Evolutionary conservation across 2,797 vertebrate genomes (phyloP).

Genomic region (Cirrhinus molitorella): DNA sequence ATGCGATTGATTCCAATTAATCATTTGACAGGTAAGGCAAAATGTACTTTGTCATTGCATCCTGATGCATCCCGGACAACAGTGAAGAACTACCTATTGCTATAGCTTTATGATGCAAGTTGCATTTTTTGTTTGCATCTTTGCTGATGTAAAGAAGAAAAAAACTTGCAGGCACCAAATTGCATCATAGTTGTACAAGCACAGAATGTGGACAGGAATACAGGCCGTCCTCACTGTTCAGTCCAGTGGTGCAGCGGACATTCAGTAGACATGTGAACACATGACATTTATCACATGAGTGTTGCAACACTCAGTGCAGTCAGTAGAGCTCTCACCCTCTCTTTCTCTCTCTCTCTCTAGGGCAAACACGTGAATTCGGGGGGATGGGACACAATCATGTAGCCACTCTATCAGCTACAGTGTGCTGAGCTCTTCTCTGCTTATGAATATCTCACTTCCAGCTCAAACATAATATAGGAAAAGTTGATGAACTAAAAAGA

Average conservation of each 20-base stretch:
- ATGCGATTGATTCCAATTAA: too few relatives aligned
- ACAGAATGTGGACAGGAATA: constrained; percentile 2
- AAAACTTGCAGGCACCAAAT: neutral
- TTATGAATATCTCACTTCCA: constrained; percentile 1
- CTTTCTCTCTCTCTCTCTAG: neutral
- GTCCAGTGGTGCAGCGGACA: constrained; percentile 32
- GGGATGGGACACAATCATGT: constrained; percentile 15
- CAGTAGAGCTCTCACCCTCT: constrained; percentile 8
- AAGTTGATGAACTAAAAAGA: neutral
- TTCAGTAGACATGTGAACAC: constrained; percentile 35
- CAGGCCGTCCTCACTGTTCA: neutral
- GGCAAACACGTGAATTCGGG: constrained; percentile 47
- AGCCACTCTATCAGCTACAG: constrained; percentile 7
- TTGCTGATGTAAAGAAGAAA: neutral
- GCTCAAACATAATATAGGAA: neutral
- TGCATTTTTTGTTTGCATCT: too few relatives aligned
- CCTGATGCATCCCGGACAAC: too few relatives aligned
- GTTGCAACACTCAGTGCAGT: constrained; percentile 35
- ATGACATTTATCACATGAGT: constrained; percentile 50
- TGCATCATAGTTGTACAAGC: neutral
- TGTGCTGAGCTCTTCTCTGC: neutral
- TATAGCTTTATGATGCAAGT: too few relatives aligned
- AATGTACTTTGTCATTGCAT: too few relatives aligned
- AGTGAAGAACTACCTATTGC: too few relatives aligned
- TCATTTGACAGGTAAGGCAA: too few relatives aligned